Conservation (phyloP, 2,797 vertebrate species). For the Esox lucius region DNA sequence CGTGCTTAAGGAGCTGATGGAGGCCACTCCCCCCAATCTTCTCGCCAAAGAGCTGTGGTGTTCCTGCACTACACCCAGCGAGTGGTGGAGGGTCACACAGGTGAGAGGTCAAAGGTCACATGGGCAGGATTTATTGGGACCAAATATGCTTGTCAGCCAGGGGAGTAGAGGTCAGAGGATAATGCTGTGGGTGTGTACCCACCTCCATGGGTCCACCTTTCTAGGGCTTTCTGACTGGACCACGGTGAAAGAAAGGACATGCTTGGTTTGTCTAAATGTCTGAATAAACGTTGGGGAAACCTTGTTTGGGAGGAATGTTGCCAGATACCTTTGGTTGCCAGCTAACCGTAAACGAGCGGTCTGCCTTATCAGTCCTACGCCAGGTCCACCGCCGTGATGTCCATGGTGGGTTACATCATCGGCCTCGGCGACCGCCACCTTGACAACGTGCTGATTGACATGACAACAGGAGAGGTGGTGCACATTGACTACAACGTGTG, state of each 20-base stretch:
- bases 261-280: background rate
- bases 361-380: slow-evolving; percentile 84
- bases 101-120: slow-evolving; percentile 58
- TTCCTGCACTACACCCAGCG: slow-evolving; percentile 93
- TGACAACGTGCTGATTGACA: slow-evolving; percentile 98
- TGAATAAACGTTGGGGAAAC: background rate
- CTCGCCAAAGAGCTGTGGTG: slow-evolving; percentile 99
- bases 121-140: background rate
- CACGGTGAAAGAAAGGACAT: background rate
- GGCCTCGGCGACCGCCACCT: slow-evolving; percentile 97
- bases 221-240: background rate
- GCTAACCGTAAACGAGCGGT: background rate
- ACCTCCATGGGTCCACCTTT: background rate
- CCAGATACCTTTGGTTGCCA: background rate
- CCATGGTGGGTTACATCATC: slow-evolving; percentile 99
- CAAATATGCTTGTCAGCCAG: background rate
- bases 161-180: background rate
- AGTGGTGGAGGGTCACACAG: slow-evolving; percentile 99
- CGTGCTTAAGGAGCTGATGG: slow-evolving; percentile 95
- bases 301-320: background rate
- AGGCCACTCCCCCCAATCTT: slow-evolving; percentile 92
- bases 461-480: slow-evolving; percentile 98
- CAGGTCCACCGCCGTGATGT: slow-evolving; percentile 98
- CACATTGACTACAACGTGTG: slow-evolving; percentile 99
- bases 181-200: background rate